Evolutionary conservation across 2,797 vertebrate species (phyloP).

Genomic region (Serranus cabrilla): DNA sequence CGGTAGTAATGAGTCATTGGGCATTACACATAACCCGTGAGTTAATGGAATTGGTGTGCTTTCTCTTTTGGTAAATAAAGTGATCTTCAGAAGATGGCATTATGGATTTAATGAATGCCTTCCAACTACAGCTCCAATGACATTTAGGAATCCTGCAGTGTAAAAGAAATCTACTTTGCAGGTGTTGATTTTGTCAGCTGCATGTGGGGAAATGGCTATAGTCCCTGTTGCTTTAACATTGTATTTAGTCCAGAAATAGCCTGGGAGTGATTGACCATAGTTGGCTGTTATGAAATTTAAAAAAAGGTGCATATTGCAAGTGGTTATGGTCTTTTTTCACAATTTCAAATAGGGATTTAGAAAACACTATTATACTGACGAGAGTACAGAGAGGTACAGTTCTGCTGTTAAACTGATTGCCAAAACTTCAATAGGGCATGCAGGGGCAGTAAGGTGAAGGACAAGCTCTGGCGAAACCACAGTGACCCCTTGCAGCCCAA

Average conservation of each 20-base stretch:
- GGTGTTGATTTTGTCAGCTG: slow-evolving; percentile 35
- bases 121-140: slow-evolving; percentile 20
- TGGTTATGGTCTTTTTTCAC: slow-evolving; percentile 11
- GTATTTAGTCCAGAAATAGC: slow-evolving; percentile 40
- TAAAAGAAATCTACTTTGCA: slow-evolving; percentile 22
- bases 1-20: slow-evolving; percentile 28
- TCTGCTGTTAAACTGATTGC: slow-evolving; percentile 45
- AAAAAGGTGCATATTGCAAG: slow-evolving; percentile 35
- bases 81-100: slow-evolving; percentile 17
- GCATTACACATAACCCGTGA: slow-evolving; percentile 16
- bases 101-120: slow-evolving; percentile 36
- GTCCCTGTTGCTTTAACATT: slow-evolving; percentile 20
- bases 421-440: slow-evolving; percentile 31
- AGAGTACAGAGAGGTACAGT: slow-evolving; percentile 36
- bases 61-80: slow-evolving; percentile 34
- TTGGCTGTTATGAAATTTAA: slow-evolving; percentile 45
- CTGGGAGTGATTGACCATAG: slow-evolving; percentile 51
- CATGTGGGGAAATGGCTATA: slow-evolving; percentile 1
- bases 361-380: slow-evolving; percentile 23
- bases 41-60: slow-evolving; percentile 14
- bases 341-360: slow-evolving; percentile 37
- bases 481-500: slow-evolving; percentile 36
- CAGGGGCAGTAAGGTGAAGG: slow-evolving; percentile 42
- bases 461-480: slow-evolving; percentile 25
- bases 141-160: slow-evolving; percentile 27